Evolutionary conservation across 2,888 invertebrate species (phyloP).

Genomic region (Ypsolopha sequella): DNA sequence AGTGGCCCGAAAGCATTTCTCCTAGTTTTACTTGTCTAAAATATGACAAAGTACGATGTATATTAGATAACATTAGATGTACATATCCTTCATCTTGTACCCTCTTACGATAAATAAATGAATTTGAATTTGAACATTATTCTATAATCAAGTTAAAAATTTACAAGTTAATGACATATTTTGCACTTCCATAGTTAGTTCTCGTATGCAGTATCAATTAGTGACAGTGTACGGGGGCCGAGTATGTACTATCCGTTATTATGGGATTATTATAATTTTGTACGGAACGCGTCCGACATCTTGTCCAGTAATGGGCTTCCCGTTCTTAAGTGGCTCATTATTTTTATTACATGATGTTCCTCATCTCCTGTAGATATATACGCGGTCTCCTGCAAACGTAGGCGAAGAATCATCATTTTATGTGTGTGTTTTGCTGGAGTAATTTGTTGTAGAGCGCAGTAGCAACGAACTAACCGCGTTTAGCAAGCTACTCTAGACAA

Average conservation of each 20-base stretch:
- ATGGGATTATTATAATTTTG: slow-evolving; percentile 20
- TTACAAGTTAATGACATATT: neutral
- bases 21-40: no score
- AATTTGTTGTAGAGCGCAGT: neutral
- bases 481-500: neutral
- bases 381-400: neutral
- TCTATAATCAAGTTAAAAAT: no score
- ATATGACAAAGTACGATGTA: no score
- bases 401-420: slow-evolving; percentile 3
- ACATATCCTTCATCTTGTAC: no score
- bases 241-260: slow-evolving; percentile 11
- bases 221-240: neutral
- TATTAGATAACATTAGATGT: no score
- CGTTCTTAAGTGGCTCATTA: slow-evolving; percentile 16
- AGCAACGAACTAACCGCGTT: neutral
- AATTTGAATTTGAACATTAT: no score
- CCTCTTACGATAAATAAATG: no score
- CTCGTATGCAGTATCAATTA: slow-evolving; percentile 1
- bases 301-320: slow-evolving; percentile 15
- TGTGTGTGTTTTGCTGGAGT: neutral
- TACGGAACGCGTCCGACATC: slow-evolving; percentile 11
- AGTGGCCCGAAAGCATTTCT: no score
- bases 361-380: slow-evolving; percentile 4
- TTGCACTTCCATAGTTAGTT: neutral
- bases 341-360: slow-evolving; percentile 10